Conservation (phyloP, 2,888 invertebrate genomes). For the Pachydiplax longipennis region DNA sequence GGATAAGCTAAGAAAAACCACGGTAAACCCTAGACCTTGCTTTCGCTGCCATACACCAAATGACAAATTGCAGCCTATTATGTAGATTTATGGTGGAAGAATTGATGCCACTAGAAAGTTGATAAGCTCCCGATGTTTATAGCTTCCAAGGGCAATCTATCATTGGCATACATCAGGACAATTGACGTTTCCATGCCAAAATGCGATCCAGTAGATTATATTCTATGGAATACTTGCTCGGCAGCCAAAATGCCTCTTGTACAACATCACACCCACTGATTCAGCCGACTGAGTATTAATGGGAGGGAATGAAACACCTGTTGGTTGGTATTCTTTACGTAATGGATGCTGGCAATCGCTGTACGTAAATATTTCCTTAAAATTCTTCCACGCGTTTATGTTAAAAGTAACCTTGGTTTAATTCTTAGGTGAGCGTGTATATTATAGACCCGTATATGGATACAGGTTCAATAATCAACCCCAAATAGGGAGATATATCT, state of each 20-base stretch:
- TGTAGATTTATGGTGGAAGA: background rate
- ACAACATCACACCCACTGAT: constrained; percentile 20
- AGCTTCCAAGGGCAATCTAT: constrained; percentile 11
- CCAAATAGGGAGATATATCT: background rate
- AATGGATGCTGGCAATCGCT: background rate
- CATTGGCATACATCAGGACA: constrained; percentile 16
- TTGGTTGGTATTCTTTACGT: background rate
- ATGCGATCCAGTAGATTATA: constrained; percentile 8
- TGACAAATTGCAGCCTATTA: too few species aligned
- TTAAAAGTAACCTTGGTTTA: background rate
- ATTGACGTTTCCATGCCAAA: constrained; percentile 44
- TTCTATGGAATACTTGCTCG: constrained; percentile 7
- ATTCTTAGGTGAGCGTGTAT: background rate
- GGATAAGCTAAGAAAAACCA: too few species aligned
- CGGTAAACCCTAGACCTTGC: too few species aligned
- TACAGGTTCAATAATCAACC: background rate
- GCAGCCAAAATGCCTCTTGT: constrained; percentile 23
- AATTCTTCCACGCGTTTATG: constrained; percentile 3
- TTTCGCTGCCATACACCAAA: too few species aligned
- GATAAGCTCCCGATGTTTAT: background rate
- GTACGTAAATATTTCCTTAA: constrained; percentile 11
- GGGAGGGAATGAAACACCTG: constrained; percentile 18
- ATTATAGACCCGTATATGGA: background rate
- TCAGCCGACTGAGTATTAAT: background rate
- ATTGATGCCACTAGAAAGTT: background rate